Evolutionary conservation across 1,140 invertebrate genomes (phyloP).

Genomic region (Lasioglossum albipes): DNA sequence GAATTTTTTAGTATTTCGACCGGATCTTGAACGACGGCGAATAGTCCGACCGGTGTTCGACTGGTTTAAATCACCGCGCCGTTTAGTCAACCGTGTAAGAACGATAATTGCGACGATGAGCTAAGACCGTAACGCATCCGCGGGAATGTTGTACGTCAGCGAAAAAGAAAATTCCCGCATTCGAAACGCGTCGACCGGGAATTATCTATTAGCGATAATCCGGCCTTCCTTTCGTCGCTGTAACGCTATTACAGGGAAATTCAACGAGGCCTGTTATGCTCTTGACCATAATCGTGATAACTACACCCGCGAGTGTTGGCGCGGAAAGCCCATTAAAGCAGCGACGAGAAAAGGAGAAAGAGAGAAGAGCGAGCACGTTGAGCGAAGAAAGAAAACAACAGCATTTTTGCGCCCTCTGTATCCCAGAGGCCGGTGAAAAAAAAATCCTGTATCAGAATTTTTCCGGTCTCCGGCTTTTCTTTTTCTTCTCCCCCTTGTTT

Average conservation of each 20-base stretch:
- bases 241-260: conserved; percentile 51
- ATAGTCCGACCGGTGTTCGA: too few relatives aligned
- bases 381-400: too few relatives aligned
- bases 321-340: conserved; percentile 24
- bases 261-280: conserved; percentile 45
- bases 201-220: conserved; percentile 24
- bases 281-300: conserved; percentile 50
- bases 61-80: not conserved
- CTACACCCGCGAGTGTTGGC: conserved; percentile 51
- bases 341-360: too few relatives aligned
- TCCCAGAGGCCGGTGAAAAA: not conserved
- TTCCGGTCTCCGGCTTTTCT: not conserved
- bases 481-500: not conserved
- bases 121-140: not conserved
- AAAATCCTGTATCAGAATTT: not conserved
- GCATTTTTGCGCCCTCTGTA: too few relatives aligned
- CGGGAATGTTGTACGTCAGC: not conserved
- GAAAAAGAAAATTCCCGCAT: conserved; percentile 13
- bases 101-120: not conserved
- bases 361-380: too few relatives aligned
- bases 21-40: too few relatives aligned
- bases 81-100: not conserved
- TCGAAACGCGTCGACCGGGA: not conserved
- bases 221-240: conserved; percentile 30
- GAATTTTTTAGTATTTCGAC: too few relatives aligned